Evolutionary conservation across 2,888 invertebrate genomes (phyloP), one percentile per base, ranked within the genome.

Genomic region (Homarus gammarus): DNA sequence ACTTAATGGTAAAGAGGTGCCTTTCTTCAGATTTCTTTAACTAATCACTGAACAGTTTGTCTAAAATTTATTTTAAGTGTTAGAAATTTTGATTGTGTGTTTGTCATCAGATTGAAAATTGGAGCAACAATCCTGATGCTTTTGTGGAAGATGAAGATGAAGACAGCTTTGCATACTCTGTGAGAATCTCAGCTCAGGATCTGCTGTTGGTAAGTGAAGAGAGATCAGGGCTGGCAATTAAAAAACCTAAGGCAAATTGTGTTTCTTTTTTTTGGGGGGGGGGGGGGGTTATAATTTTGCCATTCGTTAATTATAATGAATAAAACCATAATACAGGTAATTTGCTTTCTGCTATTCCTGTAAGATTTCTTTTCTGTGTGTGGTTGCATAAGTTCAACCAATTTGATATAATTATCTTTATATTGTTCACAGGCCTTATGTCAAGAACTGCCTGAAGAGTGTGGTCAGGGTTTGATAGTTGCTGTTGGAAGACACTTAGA

Each of bases 141-240:
- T 96, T 96, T 94, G 95, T 96, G 8, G 96, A 96, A 92, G 96
- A 96, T 93, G 96, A 96, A 93, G 96, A 96, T 93, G 95, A 96
- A 90, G 95, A 95, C 70, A 95, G 95, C 0, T 95, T 95, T 90
- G 95, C 95, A 36, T 95, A 95, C 91, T 96, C 96, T 31, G 95
- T 96, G 73, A 94, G 96, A 87, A 95, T 96, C 91, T 96, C 96
- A 0, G 96, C 96, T 1, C 95, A 95, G 87, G 96, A 92, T 92
- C 93, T 92, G 0, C 88, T 92, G 8, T 44, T 91, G 90, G 92
- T 92, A 44, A 87, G 88, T 85, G 8, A 0, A n/a, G 15, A n/a
- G n/a, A n/a, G n/a, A n/a, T n/a, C n/a, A n/a, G n/a, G n/a, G n/a
- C n/a, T n/a, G n/a, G n/a, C n/a, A n/a, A n/a, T n/a, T n/a, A n/a